Percentiles rank a stretch among this genome's conserved stretches.
Conservation (phyloP, 2,797 vertebrate genomes). For the Lates japonicus region DNA sequence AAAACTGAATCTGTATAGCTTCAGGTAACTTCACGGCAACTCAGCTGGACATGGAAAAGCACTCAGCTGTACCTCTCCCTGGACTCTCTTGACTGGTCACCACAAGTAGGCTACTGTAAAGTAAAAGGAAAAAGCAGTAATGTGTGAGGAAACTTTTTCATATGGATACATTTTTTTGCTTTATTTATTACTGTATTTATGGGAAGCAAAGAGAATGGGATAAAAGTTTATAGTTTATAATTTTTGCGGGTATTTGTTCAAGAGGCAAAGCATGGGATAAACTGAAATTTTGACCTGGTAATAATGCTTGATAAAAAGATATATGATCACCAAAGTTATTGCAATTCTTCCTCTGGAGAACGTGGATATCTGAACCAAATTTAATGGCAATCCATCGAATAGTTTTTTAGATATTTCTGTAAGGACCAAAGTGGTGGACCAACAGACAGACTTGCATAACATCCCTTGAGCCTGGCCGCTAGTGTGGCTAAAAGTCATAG, state of each 20-base stretch:
- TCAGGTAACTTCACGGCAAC: conserved; percentile 61
- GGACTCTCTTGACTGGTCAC: conserved; percentile 50
- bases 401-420: background rate
- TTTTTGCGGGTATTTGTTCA: background rate
- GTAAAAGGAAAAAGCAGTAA: conserved; percentile 20
- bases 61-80: conserved; percentile 58
- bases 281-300: background rate
- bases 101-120: conserved; percentile 7
- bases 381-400: background rate
- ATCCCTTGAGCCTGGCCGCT: background rate
- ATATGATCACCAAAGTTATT: background rate
- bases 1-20: conserved; percentile 57
- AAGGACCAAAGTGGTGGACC: background rate
- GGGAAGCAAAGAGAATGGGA: background rate
- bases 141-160: background rate
- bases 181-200: background rate
- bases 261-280: no score
- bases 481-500: background rate
- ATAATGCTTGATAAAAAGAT: background rate
- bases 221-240: background rate
- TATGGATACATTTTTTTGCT: background rate
- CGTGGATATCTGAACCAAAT: background rate
- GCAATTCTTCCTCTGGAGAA: background rate
- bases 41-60: conserved; percentile 76
- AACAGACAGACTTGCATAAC: background rate